These are phyloP conservation scores for Ectobius pallidus DNA, from an alignment of 2,888 invertebrate genomes.

Conservation along the genomic window DNA sequence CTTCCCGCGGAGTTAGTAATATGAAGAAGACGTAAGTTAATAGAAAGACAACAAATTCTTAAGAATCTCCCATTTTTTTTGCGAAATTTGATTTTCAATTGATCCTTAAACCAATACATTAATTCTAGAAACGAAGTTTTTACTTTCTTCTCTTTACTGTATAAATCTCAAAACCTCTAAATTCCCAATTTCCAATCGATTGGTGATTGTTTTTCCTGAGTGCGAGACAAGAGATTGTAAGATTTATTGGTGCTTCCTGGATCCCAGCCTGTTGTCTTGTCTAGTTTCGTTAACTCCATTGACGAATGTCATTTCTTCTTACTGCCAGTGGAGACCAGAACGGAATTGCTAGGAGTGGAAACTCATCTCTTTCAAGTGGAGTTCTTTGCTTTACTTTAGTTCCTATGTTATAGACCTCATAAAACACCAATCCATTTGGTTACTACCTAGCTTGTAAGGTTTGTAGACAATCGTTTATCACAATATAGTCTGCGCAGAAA, in stretches of 20 bases:
- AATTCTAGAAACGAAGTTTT: not conserved
- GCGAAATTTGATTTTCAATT: too few species aligned
- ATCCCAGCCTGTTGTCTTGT: conserved; percentile 13
- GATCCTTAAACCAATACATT: conserved; percentile 14
- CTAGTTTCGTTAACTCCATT: conserved; percentile 25
- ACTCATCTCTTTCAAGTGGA: not conserved
- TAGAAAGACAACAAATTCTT: too few species aligned
- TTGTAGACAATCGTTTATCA: too few species aligned
- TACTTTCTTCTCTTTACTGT: not conserved
- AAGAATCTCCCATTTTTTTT: too few species aligned
- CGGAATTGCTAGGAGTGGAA: not conserved
- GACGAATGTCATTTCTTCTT: conserved; percentile 28
- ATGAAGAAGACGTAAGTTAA: too few species aligned
- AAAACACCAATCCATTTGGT: too few species aligned
- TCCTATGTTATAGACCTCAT: too few species aligned
- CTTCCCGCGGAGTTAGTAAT: too few species aligned
- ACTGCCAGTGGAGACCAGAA: not conserved
- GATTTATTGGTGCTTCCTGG: conserved; percentile 17
- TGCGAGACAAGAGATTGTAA: conserved; percentile 14
- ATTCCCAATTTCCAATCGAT: conserved; percentile 23
- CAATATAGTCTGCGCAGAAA: too few species aligned
- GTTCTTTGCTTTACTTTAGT: not conserved
- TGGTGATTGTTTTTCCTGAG: conserved; percentile 27
- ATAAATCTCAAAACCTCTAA: conserved; percentile 16
- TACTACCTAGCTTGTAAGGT: too few species aligned